Evolutionary conservation across 2,113 vertebrate species (phyloP).

Genomic region (Esox niger): DNA sequence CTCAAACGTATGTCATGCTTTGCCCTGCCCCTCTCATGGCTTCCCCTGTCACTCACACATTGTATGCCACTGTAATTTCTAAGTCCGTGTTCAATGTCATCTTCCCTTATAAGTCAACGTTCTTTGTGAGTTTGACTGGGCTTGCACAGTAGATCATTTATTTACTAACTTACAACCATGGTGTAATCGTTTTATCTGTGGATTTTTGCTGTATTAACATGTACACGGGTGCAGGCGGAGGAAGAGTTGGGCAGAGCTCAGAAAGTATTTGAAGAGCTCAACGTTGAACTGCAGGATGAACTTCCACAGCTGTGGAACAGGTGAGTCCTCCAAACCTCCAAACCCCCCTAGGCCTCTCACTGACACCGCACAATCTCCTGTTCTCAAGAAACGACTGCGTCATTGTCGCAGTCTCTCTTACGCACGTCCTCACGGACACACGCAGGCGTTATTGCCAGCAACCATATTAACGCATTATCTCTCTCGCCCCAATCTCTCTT

Average conservation of each 20-base stretch:
- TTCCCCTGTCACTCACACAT: slow-evolving; percentile 16
- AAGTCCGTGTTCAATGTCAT: not conserved
- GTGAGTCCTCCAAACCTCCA: slow-evolving; percentile 69
- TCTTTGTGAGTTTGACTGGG: not conserved
- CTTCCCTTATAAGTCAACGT: slow-evolving; percentile 21
- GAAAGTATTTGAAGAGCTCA: slow-evolving; percentile 98
- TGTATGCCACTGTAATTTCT: not conserved
- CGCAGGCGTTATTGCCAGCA: not conserved
- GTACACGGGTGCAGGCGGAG: slow-evolving; percentile 79
- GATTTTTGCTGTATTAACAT: not conserved
- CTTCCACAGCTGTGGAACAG: slow-evolving; percentile 92
- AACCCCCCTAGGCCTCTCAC: no score
- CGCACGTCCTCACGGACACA: not conserved
- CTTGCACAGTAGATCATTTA: not conserved
- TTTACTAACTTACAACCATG: not conserved
- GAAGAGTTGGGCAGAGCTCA: slow-evolving; percentile 94
- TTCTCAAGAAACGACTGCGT: no score
- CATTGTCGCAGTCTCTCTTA: no score
- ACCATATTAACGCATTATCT: not conserved
- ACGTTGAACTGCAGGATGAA: slow-evolving; percentile 93
- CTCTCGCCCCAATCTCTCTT: slow-evolving; percentile 9
- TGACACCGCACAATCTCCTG: not conserved
- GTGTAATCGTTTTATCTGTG: no score
- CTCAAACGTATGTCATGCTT: not conserved
- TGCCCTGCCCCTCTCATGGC: not conserved